phyloP scores from a whole-genome alignment of 2,888 invertebrate genomes.

The Chrysolina oricalcia region DNA sequence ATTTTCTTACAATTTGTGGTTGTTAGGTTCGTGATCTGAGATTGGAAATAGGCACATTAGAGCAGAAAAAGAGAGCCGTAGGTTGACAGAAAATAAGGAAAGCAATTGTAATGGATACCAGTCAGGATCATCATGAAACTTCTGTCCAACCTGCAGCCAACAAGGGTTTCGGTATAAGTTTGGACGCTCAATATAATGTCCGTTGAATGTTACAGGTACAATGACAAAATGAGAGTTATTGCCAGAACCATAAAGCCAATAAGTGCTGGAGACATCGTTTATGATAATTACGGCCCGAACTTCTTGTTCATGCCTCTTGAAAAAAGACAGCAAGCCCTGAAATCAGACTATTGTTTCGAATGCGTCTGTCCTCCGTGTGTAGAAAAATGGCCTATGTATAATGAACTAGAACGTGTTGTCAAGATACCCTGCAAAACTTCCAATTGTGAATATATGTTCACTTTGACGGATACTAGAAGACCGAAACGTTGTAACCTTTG shows the following conservation, averaged over 20 bases:
- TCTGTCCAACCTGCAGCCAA: not conserved
- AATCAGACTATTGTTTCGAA: not conserved
- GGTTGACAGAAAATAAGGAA: too few species aligned
- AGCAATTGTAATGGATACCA: too few species aligned
- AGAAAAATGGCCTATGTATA: not conserved
- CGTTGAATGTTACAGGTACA: conserved; percentile 7
- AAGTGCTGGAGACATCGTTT: not conserved
- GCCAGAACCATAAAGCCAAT: not conserved
- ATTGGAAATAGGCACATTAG: too few species aligned
- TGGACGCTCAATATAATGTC: not conserved
- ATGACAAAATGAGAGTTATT: not conserved
- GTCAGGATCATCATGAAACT: too few species aligned
- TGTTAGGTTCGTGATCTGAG: too few species aligned
- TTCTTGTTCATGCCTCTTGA: not conserved
- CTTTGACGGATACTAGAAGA: not conserved
- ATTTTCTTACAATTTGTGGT: too few species aligned
- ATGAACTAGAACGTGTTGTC: not conserved
- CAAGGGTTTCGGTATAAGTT: not conserved
- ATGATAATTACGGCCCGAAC: not conserved
- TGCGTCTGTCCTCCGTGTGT: not conserved
- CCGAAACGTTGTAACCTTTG: not conserved
- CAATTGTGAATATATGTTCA: not conserved
- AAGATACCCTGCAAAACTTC: not conserved
- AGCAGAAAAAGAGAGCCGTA: too few species aligned
- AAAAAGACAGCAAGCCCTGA: not conserved